These are phyloP conservation scores for Odontophorus gujanensis DNA, from an alignment of 2,113 vertebrate species.

Conservation along the genomic window DNA sequence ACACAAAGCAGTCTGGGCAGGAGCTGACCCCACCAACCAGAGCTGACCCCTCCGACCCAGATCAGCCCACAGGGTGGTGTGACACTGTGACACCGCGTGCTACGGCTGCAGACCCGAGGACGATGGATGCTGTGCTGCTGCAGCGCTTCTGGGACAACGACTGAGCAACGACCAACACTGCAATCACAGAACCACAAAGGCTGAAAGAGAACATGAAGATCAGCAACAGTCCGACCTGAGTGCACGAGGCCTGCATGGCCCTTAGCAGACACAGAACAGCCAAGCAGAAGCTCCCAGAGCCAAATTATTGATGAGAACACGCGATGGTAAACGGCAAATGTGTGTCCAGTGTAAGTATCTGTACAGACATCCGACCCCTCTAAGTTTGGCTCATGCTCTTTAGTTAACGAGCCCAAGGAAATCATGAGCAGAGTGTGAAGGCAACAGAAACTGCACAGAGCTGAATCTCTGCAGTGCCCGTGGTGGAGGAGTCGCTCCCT, in stretches of 20 bases:
- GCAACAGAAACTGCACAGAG: accelerated
- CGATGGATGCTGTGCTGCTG: too few relatives aligned
- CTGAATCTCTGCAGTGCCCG: not conserved
- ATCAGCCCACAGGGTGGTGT: too few relatives aligned
- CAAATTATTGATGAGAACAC: not conserved
- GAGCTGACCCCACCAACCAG: too few relatives aligned
- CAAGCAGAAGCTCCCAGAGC: not conserved
- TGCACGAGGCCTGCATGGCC: not conserved
- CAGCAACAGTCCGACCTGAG: too few relatives aligned
- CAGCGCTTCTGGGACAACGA: not conserved
- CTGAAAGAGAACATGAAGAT: too few relatives aligned
- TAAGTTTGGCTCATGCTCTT: not conserved
- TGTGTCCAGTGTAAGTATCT: accelerated
- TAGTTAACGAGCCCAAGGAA: not conserved
- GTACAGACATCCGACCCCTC: not conserved
- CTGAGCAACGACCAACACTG: not conserved
- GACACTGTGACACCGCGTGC: too few relatives aligned
- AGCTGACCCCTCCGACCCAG: too few relatives aligned
- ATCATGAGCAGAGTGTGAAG: not conserved
- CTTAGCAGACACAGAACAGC: not conserved
- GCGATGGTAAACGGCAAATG: not conserved
- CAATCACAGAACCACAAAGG: too few relatives aligned
- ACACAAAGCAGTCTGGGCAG: too few relatives aligned
- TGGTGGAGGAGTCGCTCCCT: too few relatives aligned
- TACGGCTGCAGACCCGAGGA: too few relatives aligned